Evolutionary conservation across 2,888 invertebrate genomes (phyloP).

Genomic region (Drosophila paranaensis): DNA sequence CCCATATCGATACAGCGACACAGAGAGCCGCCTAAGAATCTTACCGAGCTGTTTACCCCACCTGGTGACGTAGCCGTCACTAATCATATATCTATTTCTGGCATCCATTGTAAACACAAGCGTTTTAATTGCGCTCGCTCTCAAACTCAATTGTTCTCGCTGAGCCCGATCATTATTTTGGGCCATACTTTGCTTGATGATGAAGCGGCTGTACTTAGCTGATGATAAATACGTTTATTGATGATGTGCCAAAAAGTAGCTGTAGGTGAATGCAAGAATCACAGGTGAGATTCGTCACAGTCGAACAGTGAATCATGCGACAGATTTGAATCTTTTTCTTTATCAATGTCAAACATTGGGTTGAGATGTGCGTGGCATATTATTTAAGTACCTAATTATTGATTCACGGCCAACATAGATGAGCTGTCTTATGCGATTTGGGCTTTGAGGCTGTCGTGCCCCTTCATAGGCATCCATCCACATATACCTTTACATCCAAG

Average conservation of each 20-base stretch:
- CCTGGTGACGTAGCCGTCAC: conserved; percentile 76
- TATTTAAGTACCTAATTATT: conserved; percentile 44
- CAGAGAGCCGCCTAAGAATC: conserved; percentile 47
- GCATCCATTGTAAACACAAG: conserved; percentile 63
- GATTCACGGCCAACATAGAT: conserved; percentile 59
- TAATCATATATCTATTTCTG: conserved; percentile 76
- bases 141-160: conserved; percentile 60
- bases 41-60: conserved; percentile 48
- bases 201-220: conserved; percentile 48
- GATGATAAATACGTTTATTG: conserved; percentile 57
- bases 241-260: conserved; percentile 55
- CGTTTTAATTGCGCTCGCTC: conserved; percentile 61
- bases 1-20: conserved; percentile 41
- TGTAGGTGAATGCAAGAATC: conserved; percentile 49
- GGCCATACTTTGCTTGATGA: conserved; percentile 32
- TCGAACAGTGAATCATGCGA: conserved; percentile 56
- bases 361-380: conserved; percentile 12
- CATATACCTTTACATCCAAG: conserved; percentile 23
- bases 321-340: conserved; percentile 23
- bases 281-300: conserved; percentile 64
- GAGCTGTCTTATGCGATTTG: conserved; percentile 33
- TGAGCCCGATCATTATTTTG: conserved; percentile 28
- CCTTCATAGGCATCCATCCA: conserved; percentile 4
- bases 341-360: conserved; percentile 50
- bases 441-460: conserved; percentile 46